A percentile compares a stretch with the other conserved stretches of the same genome.
phyloP scores from a whole-genome alignment of 2,797 vertebrate genomes.

The Artibeus lituratus region DNA sequence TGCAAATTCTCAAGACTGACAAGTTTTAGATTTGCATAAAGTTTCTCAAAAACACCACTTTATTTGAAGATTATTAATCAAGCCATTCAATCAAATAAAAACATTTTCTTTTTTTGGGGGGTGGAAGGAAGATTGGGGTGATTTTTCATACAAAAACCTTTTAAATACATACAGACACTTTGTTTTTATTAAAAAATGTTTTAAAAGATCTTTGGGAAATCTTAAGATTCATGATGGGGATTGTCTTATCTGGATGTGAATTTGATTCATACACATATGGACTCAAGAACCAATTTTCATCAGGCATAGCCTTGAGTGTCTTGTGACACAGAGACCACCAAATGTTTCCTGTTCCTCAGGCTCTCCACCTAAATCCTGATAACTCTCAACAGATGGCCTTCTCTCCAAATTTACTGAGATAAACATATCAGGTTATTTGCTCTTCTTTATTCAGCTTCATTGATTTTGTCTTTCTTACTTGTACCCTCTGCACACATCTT shows the following conservation, averaged over 20 bases:
- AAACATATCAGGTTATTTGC: too few relatives aligned
- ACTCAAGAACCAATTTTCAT: neutral
- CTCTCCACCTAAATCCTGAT: neutral
- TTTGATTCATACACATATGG: accelerated
- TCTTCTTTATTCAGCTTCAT: accelerated
- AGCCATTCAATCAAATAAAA: neutral
- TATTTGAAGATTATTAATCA: neutral
- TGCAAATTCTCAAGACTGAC: neutral
- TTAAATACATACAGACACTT: neutral
- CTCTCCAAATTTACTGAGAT: accelerated
- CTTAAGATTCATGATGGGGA: too few relatives aligned
- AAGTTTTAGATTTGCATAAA: neutral
- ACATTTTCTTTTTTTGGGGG: neutral
- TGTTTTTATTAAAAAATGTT: neutral
- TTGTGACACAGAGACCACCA: neutral
- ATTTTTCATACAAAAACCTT: neutral
- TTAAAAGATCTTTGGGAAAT: neutral
- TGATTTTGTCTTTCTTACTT: neutral
- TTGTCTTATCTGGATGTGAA: too few relatives aligned
- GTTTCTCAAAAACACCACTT: neutral
- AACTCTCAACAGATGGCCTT: neutral
- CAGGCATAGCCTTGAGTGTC: neutral
- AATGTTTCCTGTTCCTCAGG: accelerated
- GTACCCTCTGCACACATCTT: neutral
- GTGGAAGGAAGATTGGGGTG: neutral